phyloP scores from a whole-genome alignment of 2,797 vertebrate species.

The Malacoctenus gilli region DNA sequence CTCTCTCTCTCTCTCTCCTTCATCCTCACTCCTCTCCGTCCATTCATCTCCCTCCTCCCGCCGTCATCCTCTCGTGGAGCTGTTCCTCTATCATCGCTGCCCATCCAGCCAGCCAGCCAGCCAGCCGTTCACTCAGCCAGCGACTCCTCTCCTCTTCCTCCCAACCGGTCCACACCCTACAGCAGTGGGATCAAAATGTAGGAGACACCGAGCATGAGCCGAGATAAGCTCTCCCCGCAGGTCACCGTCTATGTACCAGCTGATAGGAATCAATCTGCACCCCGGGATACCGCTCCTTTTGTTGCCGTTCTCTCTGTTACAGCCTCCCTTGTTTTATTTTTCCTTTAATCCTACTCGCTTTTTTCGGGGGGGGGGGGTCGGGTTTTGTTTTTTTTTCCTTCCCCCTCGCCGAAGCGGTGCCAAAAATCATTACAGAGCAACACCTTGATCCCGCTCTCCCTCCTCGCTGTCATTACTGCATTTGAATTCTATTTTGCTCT shows the following conservation, averaged over 20 bases:
- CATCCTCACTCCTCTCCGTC: slow-evolving; percentile 11
- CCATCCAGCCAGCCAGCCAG: too few species aligned
- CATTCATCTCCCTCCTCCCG: slow-evolving; percentile 17
- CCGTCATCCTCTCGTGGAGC: slow-evolving; percentile 27
- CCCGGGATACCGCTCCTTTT: slow-evolving; percentile 67
- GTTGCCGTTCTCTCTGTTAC: slow-evolving; percentile 64
- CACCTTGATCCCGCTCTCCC: slow-evolving; percentile 31
- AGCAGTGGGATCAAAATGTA: slow-evolving; percentile 72
- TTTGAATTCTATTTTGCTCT: slow-evolving; percentile 31
- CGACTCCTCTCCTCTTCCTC: slow-evolving; percentile 36
- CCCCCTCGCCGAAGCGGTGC: slow-evolving; percentile 41
- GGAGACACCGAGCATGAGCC: slow-evolving; percentile 68
- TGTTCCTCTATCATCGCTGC: slow-evolving; percentile 33
- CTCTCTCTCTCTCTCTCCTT: slow-evolving; percentile 16
- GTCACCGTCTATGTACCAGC: slow-evolving; percentile 76
- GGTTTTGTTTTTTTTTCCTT: too few species aligned
- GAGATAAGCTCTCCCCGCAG: slow-evolving; percentile 76
- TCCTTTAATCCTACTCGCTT: slow-evolving; percentile 48
- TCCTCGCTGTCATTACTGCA: slow-evolving; percentile 29
- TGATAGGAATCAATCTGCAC: slow-evolving; percentile 78
- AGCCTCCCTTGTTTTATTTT: slow-evolving; percentile 57
- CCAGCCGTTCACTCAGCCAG: slow-evolving; percentile 30
- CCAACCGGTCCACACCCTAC: slow-evolving; percentile 53
- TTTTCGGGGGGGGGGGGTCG: too few species aligned
- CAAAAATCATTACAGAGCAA: slow-evolving; percentile 51